These are phyloP conservation scores for Microcebus lehilahytsara DNA, from an alignment of 2,113 vertebrate species.

Conservation along the genomic window DNA sequence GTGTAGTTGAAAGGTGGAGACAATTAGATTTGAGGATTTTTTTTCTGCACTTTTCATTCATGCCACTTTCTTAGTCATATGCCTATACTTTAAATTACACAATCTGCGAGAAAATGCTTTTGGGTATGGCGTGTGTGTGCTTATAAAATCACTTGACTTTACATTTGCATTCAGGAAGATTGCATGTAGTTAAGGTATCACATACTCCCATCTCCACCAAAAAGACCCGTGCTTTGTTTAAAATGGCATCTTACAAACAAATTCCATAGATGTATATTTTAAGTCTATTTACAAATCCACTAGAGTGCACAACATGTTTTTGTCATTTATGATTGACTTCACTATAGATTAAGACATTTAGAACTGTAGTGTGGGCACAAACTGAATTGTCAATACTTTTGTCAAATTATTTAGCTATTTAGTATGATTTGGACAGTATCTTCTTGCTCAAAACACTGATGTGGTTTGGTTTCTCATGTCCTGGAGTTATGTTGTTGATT, in stretches of 20 bases:
- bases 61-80: not conserved
- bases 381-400: not conserved
- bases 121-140: not conserved
- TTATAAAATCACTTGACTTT: not conserved
- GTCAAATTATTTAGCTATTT: constrained; percentile 2
- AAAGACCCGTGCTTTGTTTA: not conserved
- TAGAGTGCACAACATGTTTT: not conserved
- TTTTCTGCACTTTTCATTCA: not conserved
- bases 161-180: constrained; percentile 9
- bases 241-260: not conserved
- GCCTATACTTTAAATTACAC: not conserved
- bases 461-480: not conserved
- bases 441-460: not conserved
- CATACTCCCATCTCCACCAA: not conserved
- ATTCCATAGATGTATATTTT: not conserved
- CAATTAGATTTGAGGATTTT: not conserved
- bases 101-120: constrained; percentile 25
- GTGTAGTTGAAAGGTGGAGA: not conserved
- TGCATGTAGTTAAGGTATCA: not conserved
- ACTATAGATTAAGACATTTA: not conserved
- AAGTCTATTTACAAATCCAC: not conserved
- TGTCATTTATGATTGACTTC: not conserved
- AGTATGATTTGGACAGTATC: not conserved
- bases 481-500: constrained; percentile 52
- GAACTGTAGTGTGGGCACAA: not conserved